Conservation (phyloP, 2,888 invertebrate genomes). For the Orchesellides sinensis region DNA sequence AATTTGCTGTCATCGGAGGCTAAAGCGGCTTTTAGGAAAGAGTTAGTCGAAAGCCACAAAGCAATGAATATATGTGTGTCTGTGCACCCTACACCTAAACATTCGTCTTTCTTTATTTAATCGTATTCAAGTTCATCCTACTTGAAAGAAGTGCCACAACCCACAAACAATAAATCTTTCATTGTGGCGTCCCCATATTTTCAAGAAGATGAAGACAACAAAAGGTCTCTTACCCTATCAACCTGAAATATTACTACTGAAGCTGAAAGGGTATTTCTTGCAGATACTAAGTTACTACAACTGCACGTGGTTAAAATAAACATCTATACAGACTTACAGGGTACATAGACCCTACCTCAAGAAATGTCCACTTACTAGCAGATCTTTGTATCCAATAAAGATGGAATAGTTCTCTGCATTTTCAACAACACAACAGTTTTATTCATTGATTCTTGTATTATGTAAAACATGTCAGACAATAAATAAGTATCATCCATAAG, state of each 20-base stretch:
- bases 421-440: too few species aligned
- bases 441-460: too few species aligned
- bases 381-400: too few species aligned
- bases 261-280: background rate
- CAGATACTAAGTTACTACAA: too few species aligned
- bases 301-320: too few species aligned
- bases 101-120: slow-evolving; percentile 53
- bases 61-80: slow-evolving; percentile 16
- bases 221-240: background rate
- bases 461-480: too few species aligned
- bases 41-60: background rate
- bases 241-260: background rate
- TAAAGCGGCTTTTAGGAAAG: slow-evolving; percentile 33
- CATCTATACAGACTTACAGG: too few species aligned
- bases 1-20: slow-evolving; percentile 2
- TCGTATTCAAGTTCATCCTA: slow-evolving; percentile 62
- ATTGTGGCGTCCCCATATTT: slow-evolving; percentile 48
- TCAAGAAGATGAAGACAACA: slow-evolving; percentile 59
- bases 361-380: too few species aligned
- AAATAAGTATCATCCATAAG: too few species aligned
- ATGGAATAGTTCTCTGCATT: too few species aligned
- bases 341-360: too few species aligned
- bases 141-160: slow-evolving; percentile 61
- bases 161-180: slow-evolving; percentile 65
- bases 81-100: slow-evolving; percentile 48